Evolutionary conservation across 2,888 invertebrate genomes (phyloP).

Genomic region (Stenichneumon culpator): DNA sequence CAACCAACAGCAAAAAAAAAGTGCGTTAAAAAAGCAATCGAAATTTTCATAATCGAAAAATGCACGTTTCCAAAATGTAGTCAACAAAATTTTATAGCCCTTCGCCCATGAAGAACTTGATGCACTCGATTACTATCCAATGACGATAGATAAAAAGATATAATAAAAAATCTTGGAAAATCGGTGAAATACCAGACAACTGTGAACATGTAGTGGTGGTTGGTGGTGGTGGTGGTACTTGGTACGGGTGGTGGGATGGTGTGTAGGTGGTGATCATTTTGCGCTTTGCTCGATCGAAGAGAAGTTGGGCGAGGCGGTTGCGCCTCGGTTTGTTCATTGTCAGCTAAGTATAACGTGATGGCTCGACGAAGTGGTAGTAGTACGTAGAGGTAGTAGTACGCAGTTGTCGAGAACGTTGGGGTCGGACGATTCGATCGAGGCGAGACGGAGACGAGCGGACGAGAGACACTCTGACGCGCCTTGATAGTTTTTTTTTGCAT

Average conservation of each 20-base stretch:
- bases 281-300: slow-evolving; percentile 84
- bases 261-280: slow-evolving; percentile 85
- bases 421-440: slow-evolving; percentile 72
- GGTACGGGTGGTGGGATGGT: slow-evolving; percentile 84
- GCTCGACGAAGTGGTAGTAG: slow-evolving; percentile 78
- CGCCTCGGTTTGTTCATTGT: slow-evolving; percentile 72
- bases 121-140: slow-evolving; percentile 45
- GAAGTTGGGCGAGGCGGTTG: slow-evolving; percentile 82
- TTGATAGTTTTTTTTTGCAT: slow-evolving; percentile 69
- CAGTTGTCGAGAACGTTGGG: slow-evolving; percentile 75
- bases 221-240: slow-evolving; percentile 75
- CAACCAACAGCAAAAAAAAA: neutral
- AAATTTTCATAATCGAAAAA: slow-evolving; percentile 11
- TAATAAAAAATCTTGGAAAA: slow-evolving; percentile 82
- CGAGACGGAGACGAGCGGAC: slow-evolving; percentile 81
- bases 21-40: slow-evolving; percentile 12
- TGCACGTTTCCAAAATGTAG: neutral
- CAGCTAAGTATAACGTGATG: slow-evolving; percentile 74
- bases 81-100: neutral
- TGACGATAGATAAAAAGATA: slow-evolving; percentile 60
- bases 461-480: slow-evolving; percentile 74
- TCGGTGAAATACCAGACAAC: slow-evolving; percentile 84
- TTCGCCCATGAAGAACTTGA: slow-evolving; percentile 57
- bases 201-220: slow-evolving; percentile 85
- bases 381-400: slow-evolving; percentile 75